Base-by-base conservation (phyloP, 2,797 vertebrate genomes). In the Leucoraja ocellata region DNA sequence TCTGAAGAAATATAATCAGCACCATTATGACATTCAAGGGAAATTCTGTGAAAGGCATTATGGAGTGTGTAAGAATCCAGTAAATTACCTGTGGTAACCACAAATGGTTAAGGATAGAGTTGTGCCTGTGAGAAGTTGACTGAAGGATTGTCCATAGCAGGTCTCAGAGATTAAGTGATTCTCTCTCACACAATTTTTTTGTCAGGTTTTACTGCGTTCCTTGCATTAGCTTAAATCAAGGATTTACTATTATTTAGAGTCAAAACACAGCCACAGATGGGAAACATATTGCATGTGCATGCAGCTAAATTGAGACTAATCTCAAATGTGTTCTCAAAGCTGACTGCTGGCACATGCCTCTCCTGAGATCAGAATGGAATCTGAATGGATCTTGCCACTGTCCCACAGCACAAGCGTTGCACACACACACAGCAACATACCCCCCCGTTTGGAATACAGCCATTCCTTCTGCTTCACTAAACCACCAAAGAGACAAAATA, bases 301-400 rank as follows among this genome's bases (percentile, higher is more conserved):
- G 36, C 78, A 79, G 36, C 78, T 79, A 39, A 36, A 79, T 79
- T 79, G 78, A 79, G 78, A 39, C 78, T 79, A 79, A 79, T 39
- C 78, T 28, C 36, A 39, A 39, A 36, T 79, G 32, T 79, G 78
- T 39, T 79, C 78, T 39, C 78, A 39, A 39, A 79, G 32, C 78
- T 39, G 39, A 79, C 8, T 36, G 78, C 16, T 79, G 14, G 32
- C 36, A 79, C 32, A 39, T 39, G 13, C 36, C 32, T 79, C 78
- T 79, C 32, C 14, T 18, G 36, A 79, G 78, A 39, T 21, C 16
- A 39, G 36, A 36, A 79, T 21, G 78, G 36, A 79, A 39, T 14
- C 16, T 79, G 78, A 39, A 39, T 79, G 7, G 14, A 39, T 39
- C 32, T 36, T 39, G 32, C 36, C 78, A 79, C 78, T 18, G 77